Percentiles rank a stretch among this genome's conserved stretches.
phyloP scores from a whole-genome alignment of 2,797 vertebrate species.

The Poliocrania exsul region DNA sequence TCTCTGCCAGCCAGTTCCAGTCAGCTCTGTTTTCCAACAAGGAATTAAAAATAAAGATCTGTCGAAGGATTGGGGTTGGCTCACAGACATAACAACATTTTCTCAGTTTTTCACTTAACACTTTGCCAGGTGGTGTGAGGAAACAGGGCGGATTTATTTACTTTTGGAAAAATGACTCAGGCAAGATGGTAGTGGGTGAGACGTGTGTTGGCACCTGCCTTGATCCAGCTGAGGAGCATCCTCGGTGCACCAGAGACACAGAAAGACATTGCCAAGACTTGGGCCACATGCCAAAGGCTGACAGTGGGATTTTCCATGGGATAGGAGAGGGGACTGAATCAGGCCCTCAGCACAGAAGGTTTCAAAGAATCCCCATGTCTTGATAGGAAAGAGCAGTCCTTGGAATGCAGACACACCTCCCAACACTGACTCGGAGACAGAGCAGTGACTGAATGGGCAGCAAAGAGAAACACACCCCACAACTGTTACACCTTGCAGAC shows the following conservation, averaged over 20 bases:
- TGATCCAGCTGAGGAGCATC: background rate
- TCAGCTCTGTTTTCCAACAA: constrained; percentile 24
- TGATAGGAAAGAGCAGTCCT: fast-evolving
- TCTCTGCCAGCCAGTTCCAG: constrained; percentile 20
- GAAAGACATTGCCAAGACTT: background rate
- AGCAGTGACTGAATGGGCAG: background rate
- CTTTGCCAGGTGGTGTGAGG: background rate
- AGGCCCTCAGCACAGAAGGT: background rate
- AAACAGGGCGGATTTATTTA: background rate
- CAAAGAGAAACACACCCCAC: fast-evolving
- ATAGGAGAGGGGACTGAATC: background rate
- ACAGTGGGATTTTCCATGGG: background rate
- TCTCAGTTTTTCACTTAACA: background rate
- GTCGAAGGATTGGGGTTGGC: background rate
- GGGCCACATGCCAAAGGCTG: background rate
- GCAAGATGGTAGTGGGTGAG: background rate
- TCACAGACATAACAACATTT: background rate
- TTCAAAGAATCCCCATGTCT: fast-evolving
- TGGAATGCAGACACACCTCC: background rate
- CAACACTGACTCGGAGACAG: background rate
- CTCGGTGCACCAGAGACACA: background rate
- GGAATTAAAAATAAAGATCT: constrained; percentile 16
- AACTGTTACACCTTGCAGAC: background rate
- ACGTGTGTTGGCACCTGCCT: background rate
- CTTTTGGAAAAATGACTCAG: background rate